These are phyloP conservation scores for Coremacera marginata DNA, from an alignment of 2,888 invertebrate genomes.

Conservation along the genomic window DNA sequence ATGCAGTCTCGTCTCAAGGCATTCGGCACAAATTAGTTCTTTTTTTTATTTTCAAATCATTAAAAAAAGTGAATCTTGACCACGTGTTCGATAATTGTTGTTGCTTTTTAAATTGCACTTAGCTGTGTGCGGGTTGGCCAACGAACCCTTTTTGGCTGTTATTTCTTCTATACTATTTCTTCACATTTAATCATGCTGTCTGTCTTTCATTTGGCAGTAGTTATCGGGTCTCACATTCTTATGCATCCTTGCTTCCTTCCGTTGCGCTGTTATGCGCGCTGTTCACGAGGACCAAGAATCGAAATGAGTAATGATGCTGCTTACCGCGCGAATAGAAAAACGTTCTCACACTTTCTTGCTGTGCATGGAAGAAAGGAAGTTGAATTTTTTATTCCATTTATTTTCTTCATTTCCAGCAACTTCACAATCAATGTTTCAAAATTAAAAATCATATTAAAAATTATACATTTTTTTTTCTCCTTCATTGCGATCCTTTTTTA, in stretches of 20 bases:
- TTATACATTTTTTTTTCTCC: conserved; percentile 54
- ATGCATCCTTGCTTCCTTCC: conserved; percentile 51
- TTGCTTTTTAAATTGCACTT: not conserved
- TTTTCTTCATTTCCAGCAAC: conserved; percentile 24
- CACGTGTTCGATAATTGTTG: conserved; percentile 53
- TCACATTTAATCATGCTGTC: not conserved
- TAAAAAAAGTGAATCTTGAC: conserved; percentile 61
- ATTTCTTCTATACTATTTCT: not conserved
- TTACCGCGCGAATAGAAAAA: conserved; percentile 58
- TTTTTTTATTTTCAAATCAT: conserved; percentile 36
- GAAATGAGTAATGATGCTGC: conserved; percentile 32
- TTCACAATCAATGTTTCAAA: conserved; percentile 32
- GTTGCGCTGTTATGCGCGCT: not conserved
- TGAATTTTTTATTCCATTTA: not conserved
- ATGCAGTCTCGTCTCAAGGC: not conserved
- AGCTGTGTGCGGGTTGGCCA: not conserved
- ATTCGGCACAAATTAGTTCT: conserved; percentile 19
- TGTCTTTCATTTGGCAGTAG: not conserved
- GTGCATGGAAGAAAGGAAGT: conserved; percentile 43
- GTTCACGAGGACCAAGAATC: not conserved
- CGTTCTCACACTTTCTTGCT: conserved; percentile 67
- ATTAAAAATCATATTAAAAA: conserved; percentile 64
- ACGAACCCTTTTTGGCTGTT: conserved; percentile 19
- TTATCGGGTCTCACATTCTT: not conserved
- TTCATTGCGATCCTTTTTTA: conserved; percentile 58